Percentiles rank a stretch among this genome's conserved stretches.
Evolutionary conservation across 1,140 invertebrate species (phyloP).

Genomic region (Gryllus bimaculatus): DNA sequence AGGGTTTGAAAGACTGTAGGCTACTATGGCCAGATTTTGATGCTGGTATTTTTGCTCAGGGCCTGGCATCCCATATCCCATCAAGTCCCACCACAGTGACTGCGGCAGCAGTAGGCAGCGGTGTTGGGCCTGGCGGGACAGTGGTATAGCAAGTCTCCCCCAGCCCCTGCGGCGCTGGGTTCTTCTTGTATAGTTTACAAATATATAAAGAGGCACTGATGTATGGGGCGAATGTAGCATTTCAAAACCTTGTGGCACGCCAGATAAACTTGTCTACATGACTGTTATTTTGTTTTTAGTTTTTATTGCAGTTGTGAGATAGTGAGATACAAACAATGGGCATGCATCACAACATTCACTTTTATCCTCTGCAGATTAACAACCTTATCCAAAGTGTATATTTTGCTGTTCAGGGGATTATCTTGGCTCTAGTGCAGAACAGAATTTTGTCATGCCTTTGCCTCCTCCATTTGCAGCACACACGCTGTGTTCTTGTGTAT

Average conservation of each 20-base stretch:
- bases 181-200: neutral
- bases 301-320: neutral
- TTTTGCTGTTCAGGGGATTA: neutral
- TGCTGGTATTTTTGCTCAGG: conserved; percentile 6
- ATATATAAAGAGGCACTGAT: neutral
- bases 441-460: neutral
- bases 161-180: conserved; percentile 14
- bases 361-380: neutral
- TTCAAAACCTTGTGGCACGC: neutral
- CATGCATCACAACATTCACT: neutral
- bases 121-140: conserved; percentile 15
- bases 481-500: neutral
- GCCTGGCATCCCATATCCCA: conserved; percentile 19
- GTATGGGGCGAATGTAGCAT: neutral
- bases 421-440: neutral
- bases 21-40: conserved; percentile 6
- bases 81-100: conserved; percentile 20
- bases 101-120: conserved; percentile 18
- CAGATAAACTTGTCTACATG: neutral
- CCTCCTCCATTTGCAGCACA: neutral
- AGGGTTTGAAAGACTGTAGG: conserved; percentile 7
- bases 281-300: neutral
- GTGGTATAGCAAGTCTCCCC: conserved; percentile 20
- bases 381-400: neutral
- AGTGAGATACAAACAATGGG: neutral